Evolutionary conservation across 2,888 invertebrate species (phyloP), one percentile per base, ranked within the genome.

Genomic region (Hypolimnas misippus): DNA sequence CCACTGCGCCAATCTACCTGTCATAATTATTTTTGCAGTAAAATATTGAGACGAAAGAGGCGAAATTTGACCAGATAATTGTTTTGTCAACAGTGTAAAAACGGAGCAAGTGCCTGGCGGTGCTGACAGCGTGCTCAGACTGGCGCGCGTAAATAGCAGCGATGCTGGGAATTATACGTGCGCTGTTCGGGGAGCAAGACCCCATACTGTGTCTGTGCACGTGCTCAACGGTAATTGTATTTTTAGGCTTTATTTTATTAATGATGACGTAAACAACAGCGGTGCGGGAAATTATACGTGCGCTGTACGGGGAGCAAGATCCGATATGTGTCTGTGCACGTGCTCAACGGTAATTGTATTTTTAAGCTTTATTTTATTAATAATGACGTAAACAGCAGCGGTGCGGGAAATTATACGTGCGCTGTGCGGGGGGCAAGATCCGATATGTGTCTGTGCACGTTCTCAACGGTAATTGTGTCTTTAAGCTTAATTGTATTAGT

Each of bases 211-310:
- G 33, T 93, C 94, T 46, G 95, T 95, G 42, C 95, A 95, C 76
- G 95, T 95, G 17, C 93, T 95, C 56, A 95, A 95, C 76, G 95
- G 95, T 92, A 93, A 83, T 77, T 60, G 2, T 17, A 3, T 14
- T 14, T 49, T 5, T 7, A 1, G 25, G n/a, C 12, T 21, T 42
- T 1, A 3, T 14, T 16, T 16, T 16, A 38, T 5, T n/a, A 38
- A 3, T 38, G 2, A 14, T n/a, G 1, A 35, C 0, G 3, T 8
- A 35, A 35, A 35, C 33, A 10, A 8, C 33, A 35, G n/a, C n/a
- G n/a, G n/a, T n/a, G n/a, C n/a, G n/a, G n/a, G n/a, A n/a, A 95
- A 95, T 84, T 95, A 95, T 83, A 95, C 95, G 14, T 95, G 95
- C 74, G 93, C 93, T 0, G 95, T 95, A 19, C 93, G 94, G 6